Evolutionary conservation across 2,797 vertebrate genomes (phyloP).

Genomic region (Siniperca obscura): DNA sequence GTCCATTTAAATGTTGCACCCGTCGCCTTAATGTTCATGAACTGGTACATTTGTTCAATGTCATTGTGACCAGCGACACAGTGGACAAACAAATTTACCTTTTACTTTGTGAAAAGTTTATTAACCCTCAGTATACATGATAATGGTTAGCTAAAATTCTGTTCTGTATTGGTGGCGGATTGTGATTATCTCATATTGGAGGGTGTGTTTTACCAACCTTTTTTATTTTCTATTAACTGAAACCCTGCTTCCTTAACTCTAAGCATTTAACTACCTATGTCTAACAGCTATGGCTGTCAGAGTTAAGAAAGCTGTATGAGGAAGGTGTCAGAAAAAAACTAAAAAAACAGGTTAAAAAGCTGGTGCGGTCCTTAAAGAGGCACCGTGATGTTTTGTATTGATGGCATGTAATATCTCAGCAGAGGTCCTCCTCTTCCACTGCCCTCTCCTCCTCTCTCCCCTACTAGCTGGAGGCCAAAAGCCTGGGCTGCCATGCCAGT

Average conservation of each 20-base stretch:
- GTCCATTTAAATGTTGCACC: constrained; percentile 60
- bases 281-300: constrained; percentile 7
- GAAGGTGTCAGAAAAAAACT: constrained; percentile 20
- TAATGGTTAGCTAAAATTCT: neutral
- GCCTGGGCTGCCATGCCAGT: constrained; percentile 72
- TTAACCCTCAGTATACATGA: neutral
- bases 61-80: constrained; percentile 20
- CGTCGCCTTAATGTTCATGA: constrained; percentile 31
- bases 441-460: constrained; percentile 45
- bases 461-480: constrained; percentile 64
- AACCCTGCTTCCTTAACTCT: neutral
- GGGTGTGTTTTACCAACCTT: neutral
- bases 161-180: neutral
- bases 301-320: constrained; percentile 24
- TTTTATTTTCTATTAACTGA: neutral
- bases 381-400: constrained; percentile 62
- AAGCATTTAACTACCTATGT: neutral
- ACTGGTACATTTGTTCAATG: constrained; percentile 39
- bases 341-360: constrained; percentile 17
- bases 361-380: constrained; percentile 39
- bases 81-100: constrained; percentile 3
- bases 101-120: neutral
- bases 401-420: constrained; percentile 66
- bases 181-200: neutral
- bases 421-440: constrained; percentile 60